Conservation (phyloP, 2,888 invertebrate species). For the Argynnis bischoffii region DNA sequence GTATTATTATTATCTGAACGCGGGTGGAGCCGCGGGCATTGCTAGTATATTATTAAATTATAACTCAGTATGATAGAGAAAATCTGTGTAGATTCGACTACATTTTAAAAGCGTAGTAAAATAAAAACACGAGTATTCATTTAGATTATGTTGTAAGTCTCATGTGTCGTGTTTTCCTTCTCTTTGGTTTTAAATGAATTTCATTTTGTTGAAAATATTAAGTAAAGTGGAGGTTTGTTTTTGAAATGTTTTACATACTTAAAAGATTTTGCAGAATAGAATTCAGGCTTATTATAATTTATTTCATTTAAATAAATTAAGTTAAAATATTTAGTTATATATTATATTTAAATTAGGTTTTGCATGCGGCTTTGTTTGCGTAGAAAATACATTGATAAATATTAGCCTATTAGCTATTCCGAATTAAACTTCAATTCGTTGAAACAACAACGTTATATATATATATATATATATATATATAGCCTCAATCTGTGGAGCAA, state of each 20-base stretch:
- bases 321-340: too few relatives aligned
- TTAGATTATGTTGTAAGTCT: constrained; percentile 38
- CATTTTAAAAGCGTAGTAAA: constrained; percentile 16
- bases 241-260: background rate
- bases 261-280: constrained; percentile 2
- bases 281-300: background rate
- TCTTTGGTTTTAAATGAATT: constrained; percentile 34
- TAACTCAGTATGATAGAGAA: background rate
- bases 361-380: too few relatives aligned
- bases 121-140: constrained; percentile 33
- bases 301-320: background rate
- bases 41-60: too few relatives aligned
- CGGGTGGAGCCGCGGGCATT: too few relatives aligned
- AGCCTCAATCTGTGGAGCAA: too few relatives aligned
- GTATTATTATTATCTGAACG: too few relatives aligned
- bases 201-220: constrained; percentile 20
- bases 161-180: constrained; percentile 33
- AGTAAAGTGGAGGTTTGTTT: constrained; percentile 14
- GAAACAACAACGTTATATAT: too few relatives aligned
- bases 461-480: too few relatives aligned
- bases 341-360: too few relatives aligned
- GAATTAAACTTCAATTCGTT: too few relatives aligned
- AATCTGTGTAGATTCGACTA: constrained; percentile 2
- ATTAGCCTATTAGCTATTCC: too few relatives aligned
- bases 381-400: too few relatives aligned